Base-by-base conservation (phyloP, 2,113 vertebrate genomes). In the Erythrocercus mccallii region DNA sequence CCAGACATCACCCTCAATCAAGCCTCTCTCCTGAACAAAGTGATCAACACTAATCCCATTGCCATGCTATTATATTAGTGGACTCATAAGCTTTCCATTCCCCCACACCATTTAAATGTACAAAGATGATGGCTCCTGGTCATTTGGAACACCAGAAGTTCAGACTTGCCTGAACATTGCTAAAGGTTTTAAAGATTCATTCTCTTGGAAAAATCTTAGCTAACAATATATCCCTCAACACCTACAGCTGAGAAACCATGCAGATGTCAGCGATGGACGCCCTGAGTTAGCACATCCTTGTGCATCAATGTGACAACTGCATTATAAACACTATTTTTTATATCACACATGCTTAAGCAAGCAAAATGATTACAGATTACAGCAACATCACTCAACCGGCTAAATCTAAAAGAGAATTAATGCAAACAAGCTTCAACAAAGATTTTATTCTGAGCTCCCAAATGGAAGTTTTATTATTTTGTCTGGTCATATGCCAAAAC, bases 31-130 rank as follows among this genome's bases (percentile, higher is more conserved):
- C 81, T 61, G 40, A 92, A 53, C 21, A 33, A 65, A 76, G n/a
- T 45, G 57, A 89, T 91, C 91, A 92, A 74, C 77, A 45, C 84
- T 92, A 72, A 92, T 71, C 70, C 91, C 61, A 44, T 60, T 88
- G 65, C 47, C 37, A 31, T 21, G 15, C 83, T 60, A 19, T 81
- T 88, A 14, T n/a, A 84, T 64, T 53, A 64, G 69, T 8, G 54
- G 51, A 54, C 76, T 56, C 48, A 20, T 13, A 60, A 84, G 28
- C 44, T 74, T 90, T 33, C 51, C 57, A 28, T 78, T 58, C 27
- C 37, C 35, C 17, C 22, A 11, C 1, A 27, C 15, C 69, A 58
- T 31, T 40, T 38, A 47, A 56, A 61, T 0, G 1, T 13, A n/a
- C 25, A 61, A 69, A 87, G 61, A 54, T 69, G 40, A 65, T 53